Evolutionary conservation across 92 coral and sea anemone species (phyloP).

Genomic region (Palythoa grandis): DNA sequence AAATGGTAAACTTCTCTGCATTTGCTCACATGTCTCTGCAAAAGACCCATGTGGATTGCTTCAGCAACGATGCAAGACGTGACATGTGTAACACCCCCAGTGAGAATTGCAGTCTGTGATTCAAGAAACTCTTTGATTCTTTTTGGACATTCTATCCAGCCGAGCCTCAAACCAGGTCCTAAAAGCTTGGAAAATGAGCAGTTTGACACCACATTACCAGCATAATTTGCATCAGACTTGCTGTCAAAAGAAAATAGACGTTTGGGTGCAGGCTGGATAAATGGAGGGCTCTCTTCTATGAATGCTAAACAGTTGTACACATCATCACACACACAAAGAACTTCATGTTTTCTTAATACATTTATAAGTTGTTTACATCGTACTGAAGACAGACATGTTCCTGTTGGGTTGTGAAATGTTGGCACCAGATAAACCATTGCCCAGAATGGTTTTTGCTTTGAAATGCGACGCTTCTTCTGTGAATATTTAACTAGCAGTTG

Average conservation of each 20-base stretch:
- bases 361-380: slow-evolving; percentile 59
- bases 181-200: slow-evolving; percentile 82
- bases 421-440: slow-evolving; percentile 76
- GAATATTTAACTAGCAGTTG: slow-evolving; percentile 45
- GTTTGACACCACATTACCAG: slow-evolving; percentile 91
- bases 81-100: slow-evolving; percentile 82
- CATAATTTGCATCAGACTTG: slow-evolving; percentile 72
- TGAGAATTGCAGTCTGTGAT: slow-evolving; percentile 22
- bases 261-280: slow-evolving; percentile 56
- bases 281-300: slow-evolving; percentile 56
- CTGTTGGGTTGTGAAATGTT: slow-evolving; percentile 75
- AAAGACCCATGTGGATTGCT: slow-evolving; percentile 72
- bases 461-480: slow-evolving; percentile 42
- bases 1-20: slow-evolving; percentile 55
- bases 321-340: slow-evolving; percentile 70
- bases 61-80: slow-evolving; percentile 79
- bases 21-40: slow-evolving; percentile 62
- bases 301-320: slow-evolving; percentile 61
- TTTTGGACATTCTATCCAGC: slow-evolving; percentile 91
- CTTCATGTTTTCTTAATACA: slow-evolving; percentile 52
- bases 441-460: slow-evolving; percentile 63
- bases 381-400: slow-evolving; percentile 49
- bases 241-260: slow-evolving; percentile 59
- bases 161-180: slow-evolving; percentile 91
- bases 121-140: slow-evolving; percentile 46